Percentiles rank a stretch among this genome's conserved stretches.
These are phyloP conservation scores for Allygus modestus DNA, from an alignment of 2,888 invertebrate species.

Conservation along the genomic window DNA sequence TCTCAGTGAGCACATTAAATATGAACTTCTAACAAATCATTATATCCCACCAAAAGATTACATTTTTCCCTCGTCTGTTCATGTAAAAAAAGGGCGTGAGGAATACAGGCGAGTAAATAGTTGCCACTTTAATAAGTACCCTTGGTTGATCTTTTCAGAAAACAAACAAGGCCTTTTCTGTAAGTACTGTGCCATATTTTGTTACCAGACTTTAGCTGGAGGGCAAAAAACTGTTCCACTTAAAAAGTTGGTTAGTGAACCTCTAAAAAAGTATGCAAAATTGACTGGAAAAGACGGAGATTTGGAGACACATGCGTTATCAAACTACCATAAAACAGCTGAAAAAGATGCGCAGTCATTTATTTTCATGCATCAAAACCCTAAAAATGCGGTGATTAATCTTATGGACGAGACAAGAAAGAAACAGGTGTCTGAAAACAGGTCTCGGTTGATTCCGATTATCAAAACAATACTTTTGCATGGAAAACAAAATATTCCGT, in stretches of 20 bases:
- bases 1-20: not conserved
- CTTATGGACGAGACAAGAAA: not conserved
- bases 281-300: conserved; percentile 30
- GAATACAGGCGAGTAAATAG: not conserved
- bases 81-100: conserved; percentile 16
- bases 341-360: not conserved
- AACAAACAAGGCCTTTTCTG: conserved; percentile 5
- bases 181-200: conserved; percentile 38
- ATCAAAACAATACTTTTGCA: conserved; percentile 8
- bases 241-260: conserved; percentile 23
- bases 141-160: conserved; percentile 13
- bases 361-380: not conserved
- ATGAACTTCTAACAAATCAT: conserved; percentile 23
- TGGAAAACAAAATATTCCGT: conserved; percentile 34
- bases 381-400: not conserved
- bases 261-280: conserved; percentile 27
- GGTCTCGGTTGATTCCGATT: conserved; percentile 12
- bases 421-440: not conserved
- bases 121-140: conserved; percentile 3
- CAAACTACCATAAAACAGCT: not conserved
- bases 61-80: not conserved
- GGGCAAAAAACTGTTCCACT: not conserved
- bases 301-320: conserved; percentile 5
- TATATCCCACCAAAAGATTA: not conserved
- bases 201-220: not conserved